Percentiles rank a stretch among this genome's conserved stretches.
phyloP scores from a whole-genome alignment of 2,888 invertebrate species.

The Epirrhoe alternata region DNA sequence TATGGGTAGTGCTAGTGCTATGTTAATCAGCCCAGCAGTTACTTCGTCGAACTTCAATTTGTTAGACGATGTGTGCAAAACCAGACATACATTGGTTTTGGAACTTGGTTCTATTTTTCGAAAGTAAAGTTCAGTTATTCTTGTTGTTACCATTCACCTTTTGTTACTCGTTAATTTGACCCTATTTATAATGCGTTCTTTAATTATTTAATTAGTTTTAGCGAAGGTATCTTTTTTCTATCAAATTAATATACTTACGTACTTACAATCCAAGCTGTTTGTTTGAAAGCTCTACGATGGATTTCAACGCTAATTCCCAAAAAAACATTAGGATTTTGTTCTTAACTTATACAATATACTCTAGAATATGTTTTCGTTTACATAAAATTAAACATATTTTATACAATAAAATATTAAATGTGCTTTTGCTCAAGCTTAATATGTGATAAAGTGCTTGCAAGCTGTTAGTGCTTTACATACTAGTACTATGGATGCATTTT shows the following conservation, averaged over 20 bases:
- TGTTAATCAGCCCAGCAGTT: conserved; percentile 75
- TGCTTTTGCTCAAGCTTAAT: conserved; percentile 67
- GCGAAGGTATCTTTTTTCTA: neutral
- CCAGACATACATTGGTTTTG: conserved; percentile 75
- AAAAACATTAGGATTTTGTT: neutral
- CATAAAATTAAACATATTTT: conserved; percentile 9
- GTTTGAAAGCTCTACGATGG: neutral
- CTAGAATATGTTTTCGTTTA: neutral
- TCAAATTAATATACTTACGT: neutral
- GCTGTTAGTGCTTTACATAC: conserved; percentile 75
- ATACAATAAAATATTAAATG: conserved; percentile 41
- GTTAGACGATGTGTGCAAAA: conserved; percentile 53
- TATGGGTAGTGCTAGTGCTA: conserved; percentile 43
- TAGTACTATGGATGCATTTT: conserved; percentile 65
- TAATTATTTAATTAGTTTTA: neutral
- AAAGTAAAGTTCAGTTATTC: neutral
- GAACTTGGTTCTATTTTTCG: conserved; percentile 15
- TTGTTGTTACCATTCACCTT: conserved; percentile 73
- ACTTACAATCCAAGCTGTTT: neutral
- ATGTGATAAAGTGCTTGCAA: conserved; percentile 71
- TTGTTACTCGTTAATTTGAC: conserved; percentile 49
- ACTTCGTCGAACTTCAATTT: conserved; percentile 48
- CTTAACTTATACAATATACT: neutral
- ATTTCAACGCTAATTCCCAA: conserved; percentile 1
- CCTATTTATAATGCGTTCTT: neutral